Percentiles rank a stretch among this genome's conserved stretches.
Conservation (phyloP, 2,113 vertebrate species). For the Sinocyclocheilus maitianheensis region DNA sequence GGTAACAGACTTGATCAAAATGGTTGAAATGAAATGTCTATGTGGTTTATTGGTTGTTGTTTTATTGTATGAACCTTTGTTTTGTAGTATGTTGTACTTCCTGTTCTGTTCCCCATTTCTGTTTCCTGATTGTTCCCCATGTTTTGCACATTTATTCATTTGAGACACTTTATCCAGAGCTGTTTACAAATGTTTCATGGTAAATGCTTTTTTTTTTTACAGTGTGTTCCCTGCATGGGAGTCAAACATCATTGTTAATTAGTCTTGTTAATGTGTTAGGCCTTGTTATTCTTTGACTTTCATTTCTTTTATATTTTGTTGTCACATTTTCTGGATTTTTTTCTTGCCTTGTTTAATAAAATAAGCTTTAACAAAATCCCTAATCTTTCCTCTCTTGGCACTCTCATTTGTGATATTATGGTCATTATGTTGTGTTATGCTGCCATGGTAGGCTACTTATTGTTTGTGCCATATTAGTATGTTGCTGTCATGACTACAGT, state of each 20-base stretch:
- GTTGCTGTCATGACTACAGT: background rate
- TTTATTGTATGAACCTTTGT: too few species aligned
- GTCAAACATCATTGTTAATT: background rate
- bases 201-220: background rate
- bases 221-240: background rate
- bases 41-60: too few species aligned
- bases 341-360: background rate
- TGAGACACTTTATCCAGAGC: background rate
- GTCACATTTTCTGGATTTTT: background rate
- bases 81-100: too few species aligned
- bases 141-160: background rate
- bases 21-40: too few species aligned
- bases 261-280: background rate
- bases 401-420: background rate
- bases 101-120: too few species aligned
- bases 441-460: background rate
- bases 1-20: too few species aligned
- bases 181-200: background rate
- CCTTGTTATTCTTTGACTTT: background rate
- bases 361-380: background rate
- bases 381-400: background rate
- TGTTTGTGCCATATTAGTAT: background rate
- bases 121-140: too few species aligned
- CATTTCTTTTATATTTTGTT: background rate
- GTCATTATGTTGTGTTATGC: background rate